These are phyloP conservation scores for Notiomystis cincta DNA, from an alignment of 2,113 vertebrate genomes.

Conservation along the genomic window DNA sequence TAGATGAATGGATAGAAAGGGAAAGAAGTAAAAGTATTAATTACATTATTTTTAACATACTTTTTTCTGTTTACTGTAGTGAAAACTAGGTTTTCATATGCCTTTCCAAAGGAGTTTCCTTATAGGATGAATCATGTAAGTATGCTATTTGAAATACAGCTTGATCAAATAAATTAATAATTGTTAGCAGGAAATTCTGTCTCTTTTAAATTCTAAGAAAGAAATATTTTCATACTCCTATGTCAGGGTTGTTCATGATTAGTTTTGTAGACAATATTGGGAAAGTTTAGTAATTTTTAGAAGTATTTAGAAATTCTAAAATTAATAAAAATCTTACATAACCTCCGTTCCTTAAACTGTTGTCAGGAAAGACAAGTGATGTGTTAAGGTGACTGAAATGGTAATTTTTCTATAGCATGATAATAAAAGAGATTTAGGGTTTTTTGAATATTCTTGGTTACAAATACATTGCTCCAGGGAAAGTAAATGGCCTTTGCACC, in stretches of 20 bases:
- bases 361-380: not conserved
- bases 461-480: not conserved
- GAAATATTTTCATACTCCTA: not conserved
- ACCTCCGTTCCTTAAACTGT: not conserved
- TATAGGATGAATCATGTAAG: constrained; percentile 99
- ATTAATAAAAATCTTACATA: not conserved
- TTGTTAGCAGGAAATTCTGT: not conserved
- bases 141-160: constrained; percentile 41
- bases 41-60: constrained; percentile 25
- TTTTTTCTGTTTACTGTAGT: constrained; percentile 77
- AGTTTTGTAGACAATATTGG: not conserved
- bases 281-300: too few relatives aligned
- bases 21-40: not conserved
- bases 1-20: not conserved
- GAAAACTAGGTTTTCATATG: constrained; percentile 98
- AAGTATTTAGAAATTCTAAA: too few relatives aligned
- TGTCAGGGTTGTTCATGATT: not conserved
- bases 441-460: not conserved
- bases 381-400: not conserved
- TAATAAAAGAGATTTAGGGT: not conserved
- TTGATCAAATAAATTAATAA: not conserved
- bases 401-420: not conserved
- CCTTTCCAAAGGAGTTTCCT: constrained; percentile 98
- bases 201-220: not conserved
- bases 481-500: not conserved